Base-by-base conservation (phyloP, 2,888 invertebrate species). In the Perithous albicinctus region DNA sequence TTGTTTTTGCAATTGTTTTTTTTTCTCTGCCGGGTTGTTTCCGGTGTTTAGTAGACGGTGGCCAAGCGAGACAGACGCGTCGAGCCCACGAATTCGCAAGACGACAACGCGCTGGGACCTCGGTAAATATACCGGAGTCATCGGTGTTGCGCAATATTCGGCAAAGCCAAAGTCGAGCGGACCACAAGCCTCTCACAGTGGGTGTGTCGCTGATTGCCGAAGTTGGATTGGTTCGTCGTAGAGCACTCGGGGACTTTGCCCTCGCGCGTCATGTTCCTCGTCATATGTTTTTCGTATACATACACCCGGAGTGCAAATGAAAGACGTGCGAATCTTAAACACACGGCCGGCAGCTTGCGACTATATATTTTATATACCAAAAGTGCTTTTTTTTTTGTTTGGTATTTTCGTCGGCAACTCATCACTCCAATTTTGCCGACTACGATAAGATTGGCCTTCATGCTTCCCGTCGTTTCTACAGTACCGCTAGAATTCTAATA, bases 231-330 rank as follows among this genome's bases (percentile, higher is more conserved):
- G 56, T 56, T 38, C 41, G 29, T 15, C 70, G 29, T 1, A 56
- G 54, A 6, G 69, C 5, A 70, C 41, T 18, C 26, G 29, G n/a
- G 70, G 70, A 70, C 70, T 51, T 41, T 56, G 56, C 43, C 26
- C 51, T 26, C 10, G 18, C 41, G 56, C 70, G 70, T 70, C 70
- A 56, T 20, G 18, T n/a, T 18, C 23, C 12, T 18, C 54, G 70
- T 70, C 70, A 41, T n/a, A n/a, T 56, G 18, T 70, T 18, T 43
- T 32, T 70, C 41, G 23, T 29, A 56, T 43, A 26, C 54, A 23
- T n/a, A 26, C 35, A 29, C 29, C 2, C 2, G 29, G 20, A 18
- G 8, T 3, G 7, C 35, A 35, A 18, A 64, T 46, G 46, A 46
- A 64, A 23, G 43, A 12, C 41, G 20, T 26, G 41, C 43, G n/a